Percentiles rank a stretch among this genome's conserved stretches.
These are phyloP conservation scores for Ptyas mucosa DNA, from an alignment of 2,113 vertebrate species.

Conservation along the genomic window DNA sequence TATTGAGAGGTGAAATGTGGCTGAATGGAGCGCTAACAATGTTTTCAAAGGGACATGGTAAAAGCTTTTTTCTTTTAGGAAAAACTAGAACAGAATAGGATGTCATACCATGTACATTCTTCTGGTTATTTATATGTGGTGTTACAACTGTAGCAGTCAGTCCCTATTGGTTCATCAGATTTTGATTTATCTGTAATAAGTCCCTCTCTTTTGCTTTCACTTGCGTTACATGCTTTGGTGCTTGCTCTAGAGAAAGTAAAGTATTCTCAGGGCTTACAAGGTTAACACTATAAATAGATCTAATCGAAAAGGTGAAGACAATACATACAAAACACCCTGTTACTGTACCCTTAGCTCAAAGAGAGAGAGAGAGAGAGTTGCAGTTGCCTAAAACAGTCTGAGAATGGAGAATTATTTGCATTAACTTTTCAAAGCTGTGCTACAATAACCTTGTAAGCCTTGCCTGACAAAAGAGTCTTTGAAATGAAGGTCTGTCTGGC, in stretches of 20 bases:
- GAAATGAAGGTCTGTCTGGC: not conserved
- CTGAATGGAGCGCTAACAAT: not conserved
- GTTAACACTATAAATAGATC: slow-evolving; percentile 3
- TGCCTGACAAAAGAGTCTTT: not conserved
- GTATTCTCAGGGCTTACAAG: not conserved
- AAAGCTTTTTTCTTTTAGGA: not conserved
- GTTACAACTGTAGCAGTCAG: not conserved
- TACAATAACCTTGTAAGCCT: not conserved
- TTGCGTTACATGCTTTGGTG: not conserved
- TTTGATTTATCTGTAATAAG: not conserved
- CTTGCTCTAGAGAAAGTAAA: not conserved
- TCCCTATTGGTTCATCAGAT: not conserved
- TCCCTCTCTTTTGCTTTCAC: not conserved
- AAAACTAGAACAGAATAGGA: not conserved
- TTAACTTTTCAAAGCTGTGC: not conserved
- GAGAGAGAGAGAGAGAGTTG: not conserved
- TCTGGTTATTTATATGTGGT: not conserved
- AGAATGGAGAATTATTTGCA: not conserved
- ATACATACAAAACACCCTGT: not conserved
- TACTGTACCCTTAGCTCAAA: not conserved
- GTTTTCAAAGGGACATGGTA: not conserved
- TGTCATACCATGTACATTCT: not conserved
- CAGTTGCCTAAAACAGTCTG: not conserved
- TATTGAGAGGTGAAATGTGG: not conserved
- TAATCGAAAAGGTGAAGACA: not conserved